These are phyloP conservation scores for Entomyzon cyanotis DNA, from an alignment of 2,113 vertebrate species.

Conservation along the genomic window DNA sequence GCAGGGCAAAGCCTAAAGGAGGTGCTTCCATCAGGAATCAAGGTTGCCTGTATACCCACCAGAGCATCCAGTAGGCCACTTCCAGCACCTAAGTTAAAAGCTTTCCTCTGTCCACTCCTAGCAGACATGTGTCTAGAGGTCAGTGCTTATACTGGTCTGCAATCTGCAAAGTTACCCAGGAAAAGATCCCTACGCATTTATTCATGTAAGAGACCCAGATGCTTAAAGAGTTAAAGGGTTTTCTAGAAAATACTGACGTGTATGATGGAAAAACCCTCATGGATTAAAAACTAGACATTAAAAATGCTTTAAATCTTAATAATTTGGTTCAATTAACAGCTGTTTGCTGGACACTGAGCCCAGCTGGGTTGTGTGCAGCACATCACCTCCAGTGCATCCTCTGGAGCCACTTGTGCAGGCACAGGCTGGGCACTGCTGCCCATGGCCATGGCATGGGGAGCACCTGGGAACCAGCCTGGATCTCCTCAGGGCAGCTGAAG, in stretches of 20 bases:
- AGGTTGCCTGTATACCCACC: background rate
- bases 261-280: background rate
- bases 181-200: background rate
- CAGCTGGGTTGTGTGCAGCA: background rate
- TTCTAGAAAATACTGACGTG: background rate
- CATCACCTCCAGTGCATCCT: background rate
- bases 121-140: background rate
- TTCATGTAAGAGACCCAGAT: background rate
- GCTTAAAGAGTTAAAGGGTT: background rate
- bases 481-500: background rate
- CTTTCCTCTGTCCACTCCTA: background rate
- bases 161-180: background rate
- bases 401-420: background rate
- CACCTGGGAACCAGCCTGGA: background rate
- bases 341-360: background rate
- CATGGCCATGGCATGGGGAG: accelerated
- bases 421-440: background rate
- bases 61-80: background rate
- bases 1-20: background rate
- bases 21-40: background rate
- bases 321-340: background rate
- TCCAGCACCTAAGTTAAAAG: background rate
- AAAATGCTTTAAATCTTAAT: background rate
- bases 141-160: background rate
- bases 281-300: background rate